Conservation (phyloP, 2,113 vertebrate species). For the Stigmatopora argus region DNA sequence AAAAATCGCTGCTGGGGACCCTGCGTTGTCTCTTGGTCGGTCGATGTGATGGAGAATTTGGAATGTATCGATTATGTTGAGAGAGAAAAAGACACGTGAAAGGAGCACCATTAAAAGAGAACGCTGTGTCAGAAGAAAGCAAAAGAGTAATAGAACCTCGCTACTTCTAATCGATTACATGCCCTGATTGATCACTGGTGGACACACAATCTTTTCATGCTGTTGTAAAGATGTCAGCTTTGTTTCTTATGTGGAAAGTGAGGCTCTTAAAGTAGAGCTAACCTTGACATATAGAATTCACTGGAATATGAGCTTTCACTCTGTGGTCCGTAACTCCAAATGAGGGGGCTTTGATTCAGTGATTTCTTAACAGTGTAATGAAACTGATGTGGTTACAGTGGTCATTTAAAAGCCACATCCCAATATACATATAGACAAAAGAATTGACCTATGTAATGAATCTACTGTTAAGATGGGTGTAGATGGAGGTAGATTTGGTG, state of each 20-base stretch:
- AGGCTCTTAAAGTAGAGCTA: conserved; percentile 53
- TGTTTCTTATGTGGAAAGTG: conserved; percentile 43
- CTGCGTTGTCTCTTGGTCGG: conserved; percentile 64
- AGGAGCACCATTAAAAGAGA: conserved; percentile 6
- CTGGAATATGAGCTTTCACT: conserved; percentile 15
- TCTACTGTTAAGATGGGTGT: too few relatives aligned
- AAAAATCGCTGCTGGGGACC: conserved; percentile 74
- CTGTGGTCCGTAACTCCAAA: neutral
- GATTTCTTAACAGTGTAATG: neutral
- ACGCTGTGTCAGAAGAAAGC: conserved; percentile 16
- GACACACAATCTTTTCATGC: conserved; percentile 35
- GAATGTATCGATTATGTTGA: neutral
- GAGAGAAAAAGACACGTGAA: neutral
- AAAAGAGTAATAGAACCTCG: conserved; percentile 1
- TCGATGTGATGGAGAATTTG: neutral
- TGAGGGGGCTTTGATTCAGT: neutral
- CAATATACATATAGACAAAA: neutral
- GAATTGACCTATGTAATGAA: neutral
- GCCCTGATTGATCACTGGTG: conserved; percentile 46
- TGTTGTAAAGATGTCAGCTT: conserved; percentile 38
- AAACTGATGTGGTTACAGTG: neutral
- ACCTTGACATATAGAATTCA: conserved; percentile 39
- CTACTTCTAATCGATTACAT: conserved; percentile 53
- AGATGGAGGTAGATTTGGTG: too few relatives aligned
- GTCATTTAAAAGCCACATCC: neutral